phyloP scores from a whole-genome alignment of 2,113 vertebrate species.

The Phalacrocorax carbo region DNA sequence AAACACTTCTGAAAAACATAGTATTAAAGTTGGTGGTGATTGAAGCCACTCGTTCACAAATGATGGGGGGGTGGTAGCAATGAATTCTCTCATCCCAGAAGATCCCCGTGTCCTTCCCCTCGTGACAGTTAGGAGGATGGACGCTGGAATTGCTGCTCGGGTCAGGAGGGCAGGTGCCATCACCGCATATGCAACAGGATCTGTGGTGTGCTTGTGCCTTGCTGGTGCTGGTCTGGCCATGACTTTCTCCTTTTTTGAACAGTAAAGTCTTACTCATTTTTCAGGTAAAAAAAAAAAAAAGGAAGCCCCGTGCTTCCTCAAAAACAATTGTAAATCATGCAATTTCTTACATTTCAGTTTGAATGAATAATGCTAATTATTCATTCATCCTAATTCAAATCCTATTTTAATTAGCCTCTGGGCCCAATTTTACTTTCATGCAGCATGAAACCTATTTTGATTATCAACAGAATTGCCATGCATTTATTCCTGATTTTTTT shows the following conservation, averaged over 20 bases:
- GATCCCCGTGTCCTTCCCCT: neutral
- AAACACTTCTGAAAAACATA: neutral
- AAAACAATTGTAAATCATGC: neutral
- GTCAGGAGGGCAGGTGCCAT: neutral
- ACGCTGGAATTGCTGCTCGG: neutral
- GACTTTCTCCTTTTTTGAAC: neutral
- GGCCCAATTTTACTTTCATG: conserved; percentile 46
- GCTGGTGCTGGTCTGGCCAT: neutral
- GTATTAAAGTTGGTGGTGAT: neutral
- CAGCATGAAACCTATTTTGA: conserved; percentile 40
- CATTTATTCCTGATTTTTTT: neutral
- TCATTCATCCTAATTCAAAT: conserved; percentile 44
- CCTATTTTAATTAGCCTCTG: conserved; percentile 30
- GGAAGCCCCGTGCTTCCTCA: neutral
- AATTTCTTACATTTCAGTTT: neutral
- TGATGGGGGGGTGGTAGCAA: neutral
- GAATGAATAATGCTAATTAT: conserved; percentile 45
- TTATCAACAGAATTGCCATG: conserved; percentile 12
- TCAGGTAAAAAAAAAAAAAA: neutral
- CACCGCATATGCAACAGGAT: accelerated
- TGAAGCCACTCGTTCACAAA: accelerated
- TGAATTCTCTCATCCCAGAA: neutral
- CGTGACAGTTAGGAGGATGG: accelerated
- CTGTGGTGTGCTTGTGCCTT: neutral
- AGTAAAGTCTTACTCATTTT: neutral